Conservation (phyloP, 2,113 vertebrate genomes). For the Austrofundulus limnaeus region DNA sequence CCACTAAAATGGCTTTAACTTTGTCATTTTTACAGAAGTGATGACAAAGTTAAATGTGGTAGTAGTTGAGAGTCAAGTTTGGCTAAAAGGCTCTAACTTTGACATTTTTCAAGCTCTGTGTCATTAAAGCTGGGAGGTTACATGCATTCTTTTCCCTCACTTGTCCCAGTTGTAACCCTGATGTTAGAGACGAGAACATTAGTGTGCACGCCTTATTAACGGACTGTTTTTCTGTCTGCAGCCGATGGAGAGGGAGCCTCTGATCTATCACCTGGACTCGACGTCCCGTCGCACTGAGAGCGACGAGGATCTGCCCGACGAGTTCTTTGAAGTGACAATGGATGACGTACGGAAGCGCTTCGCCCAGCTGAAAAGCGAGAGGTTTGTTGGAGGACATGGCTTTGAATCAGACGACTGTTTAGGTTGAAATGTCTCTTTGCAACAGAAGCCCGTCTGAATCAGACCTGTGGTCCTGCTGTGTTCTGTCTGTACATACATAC, state of each 20-base stretch:
- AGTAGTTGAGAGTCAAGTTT: too few relatives aligned
- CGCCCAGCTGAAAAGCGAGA: slow-evolving; percentile 91
- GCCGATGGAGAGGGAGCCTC: slow-evolving; percentile 77
- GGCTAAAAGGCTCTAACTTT: too few relatives aligned
- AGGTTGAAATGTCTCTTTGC: slow-evolving; percentile 28
- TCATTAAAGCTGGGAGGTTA: background rate
- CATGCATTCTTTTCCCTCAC: too few relatives aligned
- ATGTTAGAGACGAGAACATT: slow-evolving; percentile 3
- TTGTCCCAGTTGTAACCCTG: background rate
- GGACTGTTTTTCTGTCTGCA: slow-evolving; percentile 24
- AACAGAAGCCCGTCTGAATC: slow-evolving; percentile 40
- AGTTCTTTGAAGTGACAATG: slow-evolving; percentile 95
- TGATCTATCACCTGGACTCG: slow-evolving; percentile 87
- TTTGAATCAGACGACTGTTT: slow-evolving; percentile 14
- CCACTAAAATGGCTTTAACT: too few relatives aligned
- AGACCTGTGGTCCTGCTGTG: slow-evolving; percentile 31
- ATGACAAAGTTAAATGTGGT: too few relatives aligned
- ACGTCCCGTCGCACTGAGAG: slow-evolving; percentile 48
- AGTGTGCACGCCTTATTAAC: background rate
- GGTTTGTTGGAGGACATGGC: slow-evolving; percentile 72
- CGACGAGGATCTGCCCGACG: slow-evolving; percentile 84
- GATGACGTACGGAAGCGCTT: slow-evolving; percentile 93
- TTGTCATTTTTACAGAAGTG: too few relatives aligned
- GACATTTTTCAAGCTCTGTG: too few relatives aligned
- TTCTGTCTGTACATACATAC: slow-evolving; percentile 39